Percentiles rank a stretch among this genome's conserved stretches.
phyloP scores from a whole-genome alignment of 2,113 vertebrate species.

The Cromileptes altivelis region DNA sequence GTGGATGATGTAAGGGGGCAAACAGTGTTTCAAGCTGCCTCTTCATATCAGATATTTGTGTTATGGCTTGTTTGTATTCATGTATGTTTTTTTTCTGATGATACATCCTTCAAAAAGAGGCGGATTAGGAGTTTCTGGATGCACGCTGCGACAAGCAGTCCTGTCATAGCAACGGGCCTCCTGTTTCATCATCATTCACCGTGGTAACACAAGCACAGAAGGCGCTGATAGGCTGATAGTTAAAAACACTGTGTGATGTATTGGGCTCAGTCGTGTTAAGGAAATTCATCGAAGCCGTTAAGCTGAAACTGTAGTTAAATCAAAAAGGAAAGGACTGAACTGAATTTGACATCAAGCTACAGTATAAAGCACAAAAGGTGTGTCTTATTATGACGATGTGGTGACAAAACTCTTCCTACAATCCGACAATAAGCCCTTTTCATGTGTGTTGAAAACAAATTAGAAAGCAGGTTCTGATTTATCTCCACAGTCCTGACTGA shows the following conservation, averaged over 20 bases:
- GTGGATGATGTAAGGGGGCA: background rate
- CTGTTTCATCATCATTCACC: slow-evolving; percentile 45
- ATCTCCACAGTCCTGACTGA: background rate
- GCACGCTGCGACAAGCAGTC: slow-evolving; percentile 21
- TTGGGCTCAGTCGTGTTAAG: slow-evolving; percentile 22
- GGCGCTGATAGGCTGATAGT: slow-evolving; percentile 43
- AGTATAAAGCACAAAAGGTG: background rate
- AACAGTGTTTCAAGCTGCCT: background rate
- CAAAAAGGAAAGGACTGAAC: background rate
- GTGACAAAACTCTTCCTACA: background rate
- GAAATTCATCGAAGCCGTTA: slow-evolving; percentile 5
- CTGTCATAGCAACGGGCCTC: slow-evolving; percentile 40
- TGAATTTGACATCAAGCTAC: background rate
- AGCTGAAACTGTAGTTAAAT: slow-evolving; percentile 11
- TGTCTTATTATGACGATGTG: background rate
- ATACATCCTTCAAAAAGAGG: background rate
- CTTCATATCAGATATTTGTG: background rate
- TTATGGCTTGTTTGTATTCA: background rate
- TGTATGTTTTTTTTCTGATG: background rate
- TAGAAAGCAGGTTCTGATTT: background rate
- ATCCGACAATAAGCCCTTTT: background rate
- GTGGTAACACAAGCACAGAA: slow-evolving; percentile 56
- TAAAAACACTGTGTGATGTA: slow-evolving; percentile 40
- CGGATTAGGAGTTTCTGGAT: slow-evolving; percentile 19
- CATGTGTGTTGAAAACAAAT: background rate